Evolutionary conservation across 2,888 invertebrate species (phyloP).

Genomic region (Sussaba pulchella): DNA sequence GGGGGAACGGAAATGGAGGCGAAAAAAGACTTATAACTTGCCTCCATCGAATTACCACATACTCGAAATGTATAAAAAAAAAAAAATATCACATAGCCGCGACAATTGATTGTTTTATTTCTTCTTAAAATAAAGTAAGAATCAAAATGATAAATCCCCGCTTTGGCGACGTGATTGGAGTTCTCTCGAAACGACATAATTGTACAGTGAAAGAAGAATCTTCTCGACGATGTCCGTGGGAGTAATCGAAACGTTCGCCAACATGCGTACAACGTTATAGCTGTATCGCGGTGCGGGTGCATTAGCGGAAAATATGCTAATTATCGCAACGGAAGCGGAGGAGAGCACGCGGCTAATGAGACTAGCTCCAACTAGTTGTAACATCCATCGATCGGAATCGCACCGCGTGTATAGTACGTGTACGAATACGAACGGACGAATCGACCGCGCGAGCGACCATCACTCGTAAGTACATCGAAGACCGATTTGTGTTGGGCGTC

Average conservation of each 20-base stretch:
- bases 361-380: slow-evolving; percentile 66
- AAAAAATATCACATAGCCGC: no score
- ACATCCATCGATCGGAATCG: slow-evolving; percentile 76
- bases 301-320: slow-evolving; percentile 64
- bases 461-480: slow-evolving; percentile 37
- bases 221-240: background rate
- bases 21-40: no score
- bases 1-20: no score
- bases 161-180: background rate
- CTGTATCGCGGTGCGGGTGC: slow-evolving; percentile 40
- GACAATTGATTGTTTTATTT: no score
- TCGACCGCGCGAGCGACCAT: background rate
- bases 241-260: no score
- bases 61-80: no score
- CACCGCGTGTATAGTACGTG: slow-evolving; percentile 12
- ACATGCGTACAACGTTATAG: no score
- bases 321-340: slow-evolving; percentile 68
- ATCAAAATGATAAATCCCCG: background rate
- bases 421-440: background rate
- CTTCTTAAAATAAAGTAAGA: no score
- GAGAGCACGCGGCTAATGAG: slow-evolving; percentile 75
- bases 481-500: slow-evolving; percentile 46
- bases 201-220: background rate
- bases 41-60: no score
- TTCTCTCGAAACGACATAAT: slow-evolving; percentile 1